phyloP scores from a whole-genome alignment of 2,113 vertebrate species.

The Neolamprologus longior region DNA sequence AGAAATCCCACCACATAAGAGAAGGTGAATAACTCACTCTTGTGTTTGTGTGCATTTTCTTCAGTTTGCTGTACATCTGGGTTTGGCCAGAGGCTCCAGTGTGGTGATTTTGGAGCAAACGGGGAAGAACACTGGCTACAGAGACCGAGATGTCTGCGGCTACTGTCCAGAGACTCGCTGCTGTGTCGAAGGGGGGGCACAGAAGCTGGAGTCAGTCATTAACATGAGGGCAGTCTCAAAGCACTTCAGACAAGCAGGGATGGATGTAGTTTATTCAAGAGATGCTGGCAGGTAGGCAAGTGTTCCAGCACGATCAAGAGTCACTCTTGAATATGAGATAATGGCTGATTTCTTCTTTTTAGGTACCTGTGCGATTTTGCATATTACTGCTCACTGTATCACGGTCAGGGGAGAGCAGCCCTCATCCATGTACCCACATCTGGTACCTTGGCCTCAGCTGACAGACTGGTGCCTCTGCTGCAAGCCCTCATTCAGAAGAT shows the following conservation, averaged over 20 bases:
- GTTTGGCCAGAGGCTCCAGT: constrained; percentile 65
- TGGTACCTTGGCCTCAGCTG: constrained; percentile 48
- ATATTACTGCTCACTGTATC: constrained; percentile 76
- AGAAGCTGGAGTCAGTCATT: constrained; percentile 72
- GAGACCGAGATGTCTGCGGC: constrained; percentile 71
- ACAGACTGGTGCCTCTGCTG: constrained; percentile 68
- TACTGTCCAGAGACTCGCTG: constrained; percentile 63
- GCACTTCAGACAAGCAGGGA: constrained; percentile 44
- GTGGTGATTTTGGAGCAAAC: constrained; percentile 77
- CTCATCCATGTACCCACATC: constrained; percentile 75
- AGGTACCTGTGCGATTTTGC: constrained; percentile 83
- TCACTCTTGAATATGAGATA: not conserved
- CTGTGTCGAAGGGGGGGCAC: constrained; percentile 74
- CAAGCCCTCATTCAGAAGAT: constrained; percentile 68
- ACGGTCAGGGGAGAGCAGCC: constrained; percentile 62
- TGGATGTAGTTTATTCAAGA: constrained; percentile 71
- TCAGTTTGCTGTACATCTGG: constrained; percentile 77
- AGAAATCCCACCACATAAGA: not conserved
- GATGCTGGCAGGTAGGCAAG: constrained; percentile 78
- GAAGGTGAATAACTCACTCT: not conserved
- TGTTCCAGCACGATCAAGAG: not conserved
- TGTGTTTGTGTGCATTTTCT: not conserved
- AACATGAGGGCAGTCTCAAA: constrained; percentile 72
- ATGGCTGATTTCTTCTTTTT: not conserved
- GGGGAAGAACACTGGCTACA: constrained; percentile 77